Evolutionary conservation across 2,888 invertebrate species (phyloP).

Genomic region (Sinhomidia bicolor): DNA sequence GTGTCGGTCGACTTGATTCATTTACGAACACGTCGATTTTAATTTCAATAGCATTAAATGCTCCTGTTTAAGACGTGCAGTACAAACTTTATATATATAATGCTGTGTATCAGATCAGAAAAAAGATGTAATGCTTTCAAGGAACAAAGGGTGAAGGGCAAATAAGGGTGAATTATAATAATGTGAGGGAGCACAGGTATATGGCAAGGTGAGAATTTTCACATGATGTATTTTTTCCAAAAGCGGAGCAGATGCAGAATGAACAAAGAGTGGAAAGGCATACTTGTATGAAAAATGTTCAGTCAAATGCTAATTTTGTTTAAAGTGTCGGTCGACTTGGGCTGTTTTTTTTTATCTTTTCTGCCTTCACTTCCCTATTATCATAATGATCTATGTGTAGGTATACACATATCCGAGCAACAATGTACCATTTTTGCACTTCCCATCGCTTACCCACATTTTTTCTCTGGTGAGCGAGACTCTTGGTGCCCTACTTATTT

Average conservation of each 20-base stretch:
- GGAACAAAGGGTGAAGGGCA: constrained; percentile 33
- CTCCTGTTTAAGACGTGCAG: background rate
- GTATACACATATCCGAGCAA: background rate
- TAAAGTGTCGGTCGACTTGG: constrained; percentile 27
- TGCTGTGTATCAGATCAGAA: too few relatives aligned
- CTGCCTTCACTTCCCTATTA: background rate
- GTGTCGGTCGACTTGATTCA: constrained; percentile 29
- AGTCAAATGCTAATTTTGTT: constrained; percentile 61
- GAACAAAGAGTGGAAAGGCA: background rate
- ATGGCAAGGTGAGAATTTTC: constrained; percentile 51
- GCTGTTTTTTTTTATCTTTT: constrained; percentile 40
- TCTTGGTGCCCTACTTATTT: constrained; percentile 54
- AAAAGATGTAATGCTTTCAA: background rate
- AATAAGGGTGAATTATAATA: constrained; percentile 51
- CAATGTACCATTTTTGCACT: constrained; percentile 44
- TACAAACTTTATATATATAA: too few relatives aligned
- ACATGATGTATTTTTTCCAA: constrained; percentile 36
- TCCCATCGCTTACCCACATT: background rate
- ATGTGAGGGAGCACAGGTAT: constrained; percentile 44
- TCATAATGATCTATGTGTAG: constrained; percentile 37
- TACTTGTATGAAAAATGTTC: constrained; percentile 30
- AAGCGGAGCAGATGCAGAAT: constrained; percentile 46
- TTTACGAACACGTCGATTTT: constrained; percentile 40
- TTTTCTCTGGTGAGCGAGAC: background rate
- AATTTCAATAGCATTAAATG: constrained; percentile 48